Conservation (phyloP, 2,113 vertebrate genomes). For the Carassius auratus region DNA sequence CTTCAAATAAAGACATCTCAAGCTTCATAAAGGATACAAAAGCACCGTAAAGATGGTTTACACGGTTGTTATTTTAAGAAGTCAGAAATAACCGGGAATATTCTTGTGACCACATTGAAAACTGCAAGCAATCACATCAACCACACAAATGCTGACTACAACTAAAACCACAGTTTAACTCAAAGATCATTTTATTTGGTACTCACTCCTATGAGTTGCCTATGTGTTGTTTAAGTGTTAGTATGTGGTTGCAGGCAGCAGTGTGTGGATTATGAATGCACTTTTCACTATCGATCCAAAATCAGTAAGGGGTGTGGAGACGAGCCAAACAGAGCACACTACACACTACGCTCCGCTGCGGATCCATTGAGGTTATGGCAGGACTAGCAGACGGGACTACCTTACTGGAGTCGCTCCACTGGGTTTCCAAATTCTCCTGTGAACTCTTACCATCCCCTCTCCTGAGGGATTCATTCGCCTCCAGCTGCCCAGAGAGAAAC, state of each 20-base stretch:
- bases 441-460: constrained; percentile 58
- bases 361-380: constrained; percentile 28
- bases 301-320: constrained; percentile 29
- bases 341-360: constrained; percentile 13
- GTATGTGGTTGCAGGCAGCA: constrained; percentile 50
- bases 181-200: not conserved
- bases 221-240: not conserved
- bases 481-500: constrained; percentile 62
- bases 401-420: constrained; percentile 62
- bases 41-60: not conserved
- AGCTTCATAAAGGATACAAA: not conserved
- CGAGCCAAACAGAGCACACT: constrained; percentile 38
- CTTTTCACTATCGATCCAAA: constrained; percentile 17
- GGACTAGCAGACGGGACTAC: constrained; percentile 60
- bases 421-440: constrained; percentile 55
- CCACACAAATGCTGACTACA: constrained; percentile 52
- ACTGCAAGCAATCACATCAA: constrained; percentile 11
- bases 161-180: constrained; percentile 3
- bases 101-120: not conserved
- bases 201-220: not conserved
- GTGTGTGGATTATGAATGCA: constrained; percentile 41
- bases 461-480: constrained; percentile 39
- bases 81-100: not conserved
- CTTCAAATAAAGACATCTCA: not conserved
- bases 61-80: not conserved